A percentile compares a stretch with the other conserved stretches of the same genome.
These are phyloP conservation scores for Seriola rivoliana DNA, from an alignment of 2,113 vertebrate species.

Conservation along the genomic window DNA sequence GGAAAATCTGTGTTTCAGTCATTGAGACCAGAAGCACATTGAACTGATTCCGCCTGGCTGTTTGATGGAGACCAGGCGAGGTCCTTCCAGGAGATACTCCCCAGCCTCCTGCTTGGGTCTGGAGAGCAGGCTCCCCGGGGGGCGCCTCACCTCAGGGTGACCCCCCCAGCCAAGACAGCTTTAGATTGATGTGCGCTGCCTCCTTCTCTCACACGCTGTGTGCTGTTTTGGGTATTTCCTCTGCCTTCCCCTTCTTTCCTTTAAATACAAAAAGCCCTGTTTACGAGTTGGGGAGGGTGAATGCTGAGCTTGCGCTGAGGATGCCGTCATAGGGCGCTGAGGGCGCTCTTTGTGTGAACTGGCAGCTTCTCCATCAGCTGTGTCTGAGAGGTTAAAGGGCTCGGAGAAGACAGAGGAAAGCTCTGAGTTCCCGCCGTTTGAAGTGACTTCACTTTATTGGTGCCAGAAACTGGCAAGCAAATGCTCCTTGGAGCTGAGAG, in stretches of 20 bases:
- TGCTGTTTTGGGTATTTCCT: conserved; percentile 75
- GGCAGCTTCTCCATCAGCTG: conserved; percentile 71
- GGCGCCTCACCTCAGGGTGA: conserved; percentile 73
- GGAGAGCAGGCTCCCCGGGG: conserved; percentile 48
- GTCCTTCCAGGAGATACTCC: conserved; percentile 53
- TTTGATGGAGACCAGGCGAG: conserved; percentile 70
- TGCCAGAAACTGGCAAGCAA: conserved; percentile 13
- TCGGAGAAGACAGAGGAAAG: conserved; percentile 42
- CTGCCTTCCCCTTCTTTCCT: conserved; percentile 48
- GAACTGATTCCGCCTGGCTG: background rate
- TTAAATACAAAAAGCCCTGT: conserved; percentile 56
- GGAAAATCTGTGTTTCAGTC: conserved; percentile 14
- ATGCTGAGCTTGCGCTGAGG: conserved; percentile 67
- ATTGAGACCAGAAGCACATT: conserved; percentile 28
- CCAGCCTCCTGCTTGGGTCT: conserved; percentile 20
- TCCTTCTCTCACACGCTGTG: conserved; percentile 75
- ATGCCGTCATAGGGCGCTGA: conserved; percentile 68
- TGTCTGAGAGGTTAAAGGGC: conserved; percentile 68
- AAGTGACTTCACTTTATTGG: conserved; percentile 41
- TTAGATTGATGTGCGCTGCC: conserved; percentile 73
- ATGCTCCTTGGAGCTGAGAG: conserved; percentile 14
- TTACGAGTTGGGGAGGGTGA: conserved; percentile 48
- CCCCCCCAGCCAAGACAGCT: conserved; percentile 64
- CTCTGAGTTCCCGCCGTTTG: conserved; percentile 50
- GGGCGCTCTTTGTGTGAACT: conserved; percentile 76